Conservation (phyloP, 2,797 vertebrate species). For the Periophthalmus magnuspinnatus region DNA sequence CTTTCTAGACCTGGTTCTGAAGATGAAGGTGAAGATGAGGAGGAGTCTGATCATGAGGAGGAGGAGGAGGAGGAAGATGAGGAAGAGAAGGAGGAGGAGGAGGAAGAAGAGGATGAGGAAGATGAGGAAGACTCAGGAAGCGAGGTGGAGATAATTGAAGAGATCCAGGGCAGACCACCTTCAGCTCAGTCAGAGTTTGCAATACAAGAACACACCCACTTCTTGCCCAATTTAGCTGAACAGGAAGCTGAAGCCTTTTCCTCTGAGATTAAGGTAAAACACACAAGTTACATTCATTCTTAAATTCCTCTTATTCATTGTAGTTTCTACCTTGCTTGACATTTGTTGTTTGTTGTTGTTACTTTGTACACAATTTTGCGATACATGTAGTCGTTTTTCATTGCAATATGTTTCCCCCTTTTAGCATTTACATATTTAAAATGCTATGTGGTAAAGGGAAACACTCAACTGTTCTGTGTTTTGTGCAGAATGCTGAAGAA, state of each 20-base stretch:
- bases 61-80: constrained; percentile 45
- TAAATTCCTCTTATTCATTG: background rate
- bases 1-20: constrained; percentile 73
- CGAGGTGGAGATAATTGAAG: constrained; percentile 80
- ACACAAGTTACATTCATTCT: background rate
- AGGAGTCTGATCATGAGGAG: constrained; percentile 44
- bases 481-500: constrained; percentile 63
- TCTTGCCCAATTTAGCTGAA: constrained; percentile 59
- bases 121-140: constrained; percentile 70
- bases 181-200: constrained; percentile 55
- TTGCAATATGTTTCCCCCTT: background rate
- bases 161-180: constrained; percentile 73
- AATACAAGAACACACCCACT: constrained; percentile 58
- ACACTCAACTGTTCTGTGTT: constrained; percentile 1
- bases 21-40: constrained; percentile 55
- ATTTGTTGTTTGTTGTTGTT: too few relatives aligned
- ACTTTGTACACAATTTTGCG: too few relatives aligned
- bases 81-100: constrained; percentile 40
- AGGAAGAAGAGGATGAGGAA: constrained; percentile 34
- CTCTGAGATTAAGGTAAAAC: constrained; percentile 65
- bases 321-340: background rate
- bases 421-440: background rate
- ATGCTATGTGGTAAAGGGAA: background rate
- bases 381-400: background rate
- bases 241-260: constrained; percentile 68